Conservation (phyloP, 2,797 vertebrate species). For the Gastrophryne carolinensis region DNA sequence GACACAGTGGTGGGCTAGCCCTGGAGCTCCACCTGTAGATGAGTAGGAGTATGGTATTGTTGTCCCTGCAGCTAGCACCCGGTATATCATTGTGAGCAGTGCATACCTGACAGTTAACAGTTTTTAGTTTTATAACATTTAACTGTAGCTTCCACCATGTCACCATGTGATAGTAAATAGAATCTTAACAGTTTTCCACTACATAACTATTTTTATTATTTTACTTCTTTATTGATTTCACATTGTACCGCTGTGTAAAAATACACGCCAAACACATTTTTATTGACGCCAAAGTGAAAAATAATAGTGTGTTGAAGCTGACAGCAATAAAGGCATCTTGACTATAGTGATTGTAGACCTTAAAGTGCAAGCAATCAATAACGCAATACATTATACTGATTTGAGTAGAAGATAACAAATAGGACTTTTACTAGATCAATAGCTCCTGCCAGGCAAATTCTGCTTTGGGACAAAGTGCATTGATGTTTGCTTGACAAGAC, state of each 20-base stretch:
- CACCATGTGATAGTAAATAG: too few species aligned
- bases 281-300: conserved; percentile 8
- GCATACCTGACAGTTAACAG: too few species aligned
- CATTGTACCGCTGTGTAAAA: neutral
- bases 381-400: conserved; percentile 22
- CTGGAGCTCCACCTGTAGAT: too few species aligned
- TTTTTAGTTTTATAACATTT: too few species aligned
- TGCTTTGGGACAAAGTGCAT: conserved; percentile 15
- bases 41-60: too few species aligned
- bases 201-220: neutral
- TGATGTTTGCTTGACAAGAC: conserved; percentile 25
- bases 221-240: neutral
- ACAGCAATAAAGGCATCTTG: conserved; percentile 6
- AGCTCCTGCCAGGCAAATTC: conserved; percentile 12
- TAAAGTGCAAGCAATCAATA: conserved; percentile 42
- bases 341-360: conserved; percentile 15
- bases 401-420: conserved; percentile 28
- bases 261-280: neutral
- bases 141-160: too few species aligned
- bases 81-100: too few species aligned
- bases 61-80: too few species aligned
- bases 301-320: conserved; percentile 17
- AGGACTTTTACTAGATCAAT: conserved; percentile 33
- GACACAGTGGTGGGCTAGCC: too few species aligned
- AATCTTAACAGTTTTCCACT: neutral